These are phyloP conservation scores for Pheucticus melanocephalus DNA, from an alignment of 2,113 vertebrate species.

Conservation along the genomic window DNA sequence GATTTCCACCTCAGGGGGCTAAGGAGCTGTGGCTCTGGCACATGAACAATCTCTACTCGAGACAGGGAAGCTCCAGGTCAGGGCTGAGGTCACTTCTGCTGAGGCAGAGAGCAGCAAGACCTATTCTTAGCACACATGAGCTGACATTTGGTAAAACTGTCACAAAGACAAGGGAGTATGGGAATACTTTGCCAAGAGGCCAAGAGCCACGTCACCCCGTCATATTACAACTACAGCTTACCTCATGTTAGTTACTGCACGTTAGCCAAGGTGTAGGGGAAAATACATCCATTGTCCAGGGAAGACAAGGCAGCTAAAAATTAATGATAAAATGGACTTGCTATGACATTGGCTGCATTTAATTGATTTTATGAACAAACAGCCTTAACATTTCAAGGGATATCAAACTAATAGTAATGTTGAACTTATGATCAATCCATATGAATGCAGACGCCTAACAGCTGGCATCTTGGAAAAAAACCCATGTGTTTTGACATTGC, in stretches of 20 bases:
- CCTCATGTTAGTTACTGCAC: background rate
- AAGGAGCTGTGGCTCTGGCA: background rate
- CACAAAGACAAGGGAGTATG: background rate
- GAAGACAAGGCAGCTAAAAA: background rate
- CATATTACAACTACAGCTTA: background rate
- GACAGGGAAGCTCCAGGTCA: background rate
- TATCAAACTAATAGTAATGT: background rate
- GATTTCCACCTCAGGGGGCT: background rate
- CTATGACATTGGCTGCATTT: background rate
- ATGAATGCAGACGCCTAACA: background rate
- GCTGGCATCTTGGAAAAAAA: background rate
- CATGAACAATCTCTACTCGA: background rate
- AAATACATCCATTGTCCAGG: background rate
- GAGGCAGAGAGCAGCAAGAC: background rate
- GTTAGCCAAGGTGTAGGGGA: background rate
- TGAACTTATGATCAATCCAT: background rate
- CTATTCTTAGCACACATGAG: background rate
- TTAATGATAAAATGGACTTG: background rate
- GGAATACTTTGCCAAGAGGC: background rate
- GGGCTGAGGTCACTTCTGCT: background rate
- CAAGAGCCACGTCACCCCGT: background rate
- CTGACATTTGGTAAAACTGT: background rate
- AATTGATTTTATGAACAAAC: background rate
- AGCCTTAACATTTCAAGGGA: background rate
- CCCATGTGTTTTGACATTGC: rapidly evolving